phyloP scores from a whole-genome alignment of 2,113 vertebrate genomes.

The Clarias macrocephalus region DNA sequence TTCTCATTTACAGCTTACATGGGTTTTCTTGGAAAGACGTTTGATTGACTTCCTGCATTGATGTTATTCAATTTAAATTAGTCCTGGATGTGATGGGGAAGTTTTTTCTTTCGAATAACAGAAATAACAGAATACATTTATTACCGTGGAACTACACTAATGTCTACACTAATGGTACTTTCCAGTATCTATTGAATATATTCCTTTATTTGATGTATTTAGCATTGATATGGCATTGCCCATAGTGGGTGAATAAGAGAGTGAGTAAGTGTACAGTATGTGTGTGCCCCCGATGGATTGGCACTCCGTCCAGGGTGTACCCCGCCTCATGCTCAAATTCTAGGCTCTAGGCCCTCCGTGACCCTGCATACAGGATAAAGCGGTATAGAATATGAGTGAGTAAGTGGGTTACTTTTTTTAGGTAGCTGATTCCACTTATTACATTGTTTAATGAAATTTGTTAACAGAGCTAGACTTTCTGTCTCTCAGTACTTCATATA shows the following conservation, averaged over 20 bases:
- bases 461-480: background rate
- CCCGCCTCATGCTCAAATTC: too few relatives aligned
- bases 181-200: background rate
- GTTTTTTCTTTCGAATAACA: background rate
- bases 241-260: too few relatives aligned
- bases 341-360: too few relatives aligned
- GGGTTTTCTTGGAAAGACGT: constrained; percentile 31
- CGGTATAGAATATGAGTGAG: too few relatives aligned
- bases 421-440: background rate
- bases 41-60: constrained; percentile 29
- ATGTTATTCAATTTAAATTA: constrained; percentile 40
- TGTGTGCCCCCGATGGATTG: too few relatives aligned
- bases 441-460: background rate
- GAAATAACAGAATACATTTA: background rate
- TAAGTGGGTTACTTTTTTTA: too few relatives aligned
- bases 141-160: background rate
- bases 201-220: background rate
- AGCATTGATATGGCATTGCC: too few relatives aligned
- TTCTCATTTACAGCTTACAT: constrained; percentile 12
- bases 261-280: too few relatives aligned
- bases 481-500: background rate
- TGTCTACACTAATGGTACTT: background rate
- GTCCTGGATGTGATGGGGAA: constrained; percentile 8
- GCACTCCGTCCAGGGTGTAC: too few relatives aligned
- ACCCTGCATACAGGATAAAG: too few relatives aligned